Evolutionary conservation across 2,113 vertebrate species (phyloP).

Genomic region (Opisthocomus hoazin): DNA sequence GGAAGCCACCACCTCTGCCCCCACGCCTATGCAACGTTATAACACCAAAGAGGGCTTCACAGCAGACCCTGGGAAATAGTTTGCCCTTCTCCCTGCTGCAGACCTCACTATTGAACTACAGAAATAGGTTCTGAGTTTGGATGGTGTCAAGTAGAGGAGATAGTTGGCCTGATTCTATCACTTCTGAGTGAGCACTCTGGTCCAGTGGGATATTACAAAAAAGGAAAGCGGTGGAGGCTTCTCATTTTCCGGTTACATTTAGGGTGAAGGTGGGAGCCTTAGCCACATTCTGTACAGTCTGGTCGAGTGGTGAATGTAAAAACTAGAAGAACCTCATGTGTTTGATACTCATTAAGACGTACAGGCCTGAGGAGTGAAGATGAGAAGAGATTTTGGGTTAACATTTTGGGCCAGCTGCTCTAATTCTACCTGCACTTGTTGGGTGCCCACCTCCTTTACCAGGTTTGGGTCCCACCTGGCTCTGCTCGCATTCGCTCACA

Average conservation of each 20-base stretch:
- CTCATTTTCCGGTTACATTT: neutral
- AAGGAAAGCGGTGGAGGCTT: neutral
- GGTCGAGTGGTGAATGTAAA: neutral
- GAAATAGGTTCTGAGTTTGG: neutral
- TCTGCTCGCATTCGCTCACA: neutral
- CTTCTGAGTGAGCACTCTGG: neutral
- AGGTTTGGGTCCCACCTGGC: neutral
- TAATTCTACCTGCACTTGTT: neutral
- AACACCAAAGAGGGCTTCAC: neutral
- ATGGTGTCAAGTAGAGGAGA: neutral
- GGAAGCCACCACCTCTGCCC: neutral
- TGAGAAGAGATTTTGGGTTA: neutral
- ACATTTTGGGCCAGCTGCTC: neutral
- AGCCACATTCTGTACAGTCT: neutral
- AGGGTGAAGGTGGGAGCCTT: neutral
- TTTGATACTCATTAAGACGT: neutral
- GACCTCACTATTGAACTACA: neutral
- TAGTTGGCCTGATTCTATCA: neutral
- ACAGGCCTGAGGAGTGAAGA: neutral
- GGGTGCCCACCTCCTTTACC: neutral
- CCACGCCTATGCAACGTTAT: neutral
- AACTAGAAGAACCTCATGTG: fast-evolving
- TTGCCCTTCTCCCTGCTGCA: neutral
- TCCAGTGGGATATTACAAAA: neutral
- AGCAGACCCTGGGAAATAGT: neutral